These are phyloP conservation scores for Temnopleurus reevesii DNA, from an alignment of 53 echinoderm and acorn worm species.

Conservation along the genomic window DNA sequence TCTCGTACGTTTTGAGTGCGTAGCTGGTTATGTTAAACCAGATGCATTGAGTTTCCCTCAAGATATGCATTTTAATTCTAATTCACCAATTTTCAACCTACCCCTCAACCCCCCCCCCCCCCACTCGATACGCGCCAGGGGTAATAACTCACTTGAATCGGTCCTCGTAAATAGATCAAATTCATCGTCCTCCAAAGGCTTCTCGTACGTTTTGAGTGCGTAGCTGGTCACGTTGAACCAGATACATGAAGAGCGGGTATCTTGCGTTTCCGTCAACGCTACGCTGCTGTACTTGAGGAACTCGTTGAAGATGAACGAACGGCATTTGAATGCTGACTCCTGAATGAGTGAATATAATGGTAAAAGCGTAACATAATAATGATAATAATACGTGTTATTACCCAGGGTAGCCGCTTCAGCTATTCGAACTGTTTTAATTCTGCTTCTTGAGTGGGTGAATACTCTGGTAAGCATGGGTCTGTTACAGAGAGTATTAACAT, in stretches of 20 bases:
- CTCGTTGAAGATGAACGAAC: constrained; percentile 64
- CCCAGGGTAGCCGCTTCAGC: no score
- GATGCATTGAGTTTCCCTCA: neutral
- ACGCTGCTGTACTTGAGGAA: constrained; percentile 38
- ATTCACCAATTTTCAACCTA: no score
- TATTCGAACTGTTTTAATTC: no score
- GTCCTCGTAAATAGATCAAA: constrained; percentile 80
- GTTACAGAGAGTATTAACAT: no score
- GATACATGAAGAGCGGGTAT: neutral
- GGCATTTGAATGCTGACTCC: constrained; percentile 58
- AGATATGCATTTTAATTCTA: no score
- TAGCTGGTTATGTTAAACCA: constrained; percentile 47
- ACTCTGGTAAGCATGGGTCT: no score
- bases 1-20: constrained; percentile 64
- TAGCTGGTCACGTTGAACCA: constrained; percentile 50
- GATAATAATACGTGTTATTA: no score
- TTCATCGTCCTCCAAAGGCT: constrained; percentile 30
- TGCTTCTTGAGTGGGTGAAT: no score
- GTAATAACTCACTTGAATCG: constrained; percentile 66
- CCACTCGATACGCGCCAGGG: no score
- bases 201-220: constrained; percentile 64
- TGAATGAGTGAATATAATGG: no score
- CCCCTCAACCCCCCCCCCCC: no score
- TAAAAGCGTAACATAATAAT: no score
- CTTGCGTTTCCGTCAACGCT: neutral